Percentiles rank a stretch among this genome's conserved stretches.
These are phyloP conservation scores for Hydrozoanthus gracilis DNA, from an alignment of 92 coral and sea anemone genomes.

Conservation along the genomic window DNA sequence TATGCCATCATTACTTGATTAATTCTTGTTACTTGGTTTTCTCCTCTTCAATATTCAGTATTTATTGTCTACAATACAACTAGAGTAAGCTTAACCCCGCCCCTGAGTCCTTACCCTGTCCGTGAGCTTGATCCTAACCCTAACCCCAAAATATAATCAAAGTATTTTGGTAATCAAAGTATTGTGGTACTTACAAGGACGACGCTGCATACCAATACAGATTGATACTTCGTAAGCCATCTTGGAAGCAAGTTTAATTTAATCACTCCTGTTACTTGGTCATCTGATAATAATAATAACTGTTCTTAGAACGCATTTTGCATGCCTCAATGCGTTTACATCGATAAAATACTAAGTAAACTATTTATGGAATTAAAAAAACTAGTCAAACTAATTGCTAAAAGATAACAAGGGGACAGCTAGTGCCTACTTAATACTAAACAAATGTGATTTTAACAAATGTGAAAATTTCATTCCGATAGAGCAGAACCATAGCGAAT, in stretches of 20 bases:
- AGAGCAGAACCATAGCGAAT: too few species aligned
- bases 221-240: not conserved
- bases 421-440: slow-evolving; percentile 6
- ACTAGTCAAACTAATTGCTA: not conserved
- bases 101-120: not conserved
- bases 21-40: not conserved
- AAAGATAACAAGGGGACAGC: slow-evolving; percentile 9
- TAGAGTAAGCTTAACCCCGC: not conserved
- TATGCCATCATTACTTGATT: not conserved
- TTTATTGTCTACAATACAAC: not conserved
- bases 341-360: not conserved
- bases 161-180: not conserved
- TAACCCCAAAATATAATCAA: not conserved
- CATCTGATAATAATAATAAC: not conserved
- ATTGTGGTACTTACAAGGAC: not conserved
- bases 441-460: not conserved
- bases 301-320: too few species aligned
- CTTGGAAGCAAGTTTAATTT: not conserved
- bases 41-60: not conserved
- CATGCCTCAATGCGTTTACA: too few species aligned
- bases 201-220: not conserved
- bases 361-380: not conserved
- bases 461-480: too few species aligned
- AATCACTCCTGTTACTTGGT: not conserved
- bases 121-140: not conserved